phyloP scores from a whole-genome alignment of 2,113 vertebrate species.

The Antigone vipio region DNA sequence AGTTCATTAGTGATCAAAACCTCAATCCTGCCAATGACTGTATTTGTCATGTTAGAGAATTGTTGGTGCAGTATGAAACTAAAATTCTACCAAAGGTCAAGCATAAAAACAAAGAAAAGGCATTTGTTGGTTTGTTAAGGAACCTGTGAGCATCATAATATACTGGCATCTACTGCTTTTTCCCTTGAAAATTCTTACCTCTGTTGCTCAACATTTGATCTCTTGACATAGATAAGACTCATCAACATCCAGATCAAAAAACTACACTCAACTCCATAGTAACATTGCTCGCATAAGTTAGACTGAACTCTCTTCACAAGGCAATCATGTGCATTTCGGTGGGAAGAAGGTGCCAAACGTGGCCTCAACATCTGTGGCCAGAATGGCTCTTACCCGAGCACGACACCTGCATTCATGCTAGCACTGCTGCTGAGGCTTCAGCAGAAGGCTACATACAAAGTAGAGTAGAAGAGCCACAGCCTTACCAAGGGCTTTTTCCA shows the following conservation, averaged over 20 bases:
- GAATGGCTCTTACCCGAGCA: background rate
- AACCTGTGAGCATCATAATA: background rate
- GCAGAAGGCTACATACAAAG: background rate
- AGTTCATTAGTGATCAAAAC: background rate
- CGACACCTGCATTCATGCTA: background rate
- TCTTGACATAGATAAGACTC: background rate
- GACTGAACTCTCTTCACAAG: background rate
- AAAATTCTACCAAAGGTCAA: background rate
- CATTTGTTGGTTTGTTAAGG: background rate
- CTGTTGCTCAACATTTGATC: background rate
- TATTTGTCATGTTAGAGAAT: background rate
- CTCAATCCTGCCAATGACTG: background rate
- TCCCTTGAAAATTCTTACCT: background rate
- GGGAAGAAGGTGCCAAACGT: background rate
- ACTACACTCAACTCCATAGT: background rate
- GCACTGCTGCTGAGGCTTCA: background rate
- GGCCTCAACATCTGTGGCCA: background rate
- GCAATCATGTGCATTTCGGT: accelerated
- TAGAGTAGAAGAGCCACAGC: background rate
- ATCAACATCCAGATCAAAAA: background rate
- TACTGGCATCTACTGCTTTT: background rate
- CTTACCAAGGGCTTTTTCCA: background rate
- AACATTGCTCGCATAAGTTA: too few relatives aligned
- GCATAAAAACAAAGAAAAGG: background rate
- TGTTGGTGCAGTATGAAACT: background rate